Conservation (phyloP, 2,797 vertebrate genomes). For the Rhabdomys pumilio region DNA sequence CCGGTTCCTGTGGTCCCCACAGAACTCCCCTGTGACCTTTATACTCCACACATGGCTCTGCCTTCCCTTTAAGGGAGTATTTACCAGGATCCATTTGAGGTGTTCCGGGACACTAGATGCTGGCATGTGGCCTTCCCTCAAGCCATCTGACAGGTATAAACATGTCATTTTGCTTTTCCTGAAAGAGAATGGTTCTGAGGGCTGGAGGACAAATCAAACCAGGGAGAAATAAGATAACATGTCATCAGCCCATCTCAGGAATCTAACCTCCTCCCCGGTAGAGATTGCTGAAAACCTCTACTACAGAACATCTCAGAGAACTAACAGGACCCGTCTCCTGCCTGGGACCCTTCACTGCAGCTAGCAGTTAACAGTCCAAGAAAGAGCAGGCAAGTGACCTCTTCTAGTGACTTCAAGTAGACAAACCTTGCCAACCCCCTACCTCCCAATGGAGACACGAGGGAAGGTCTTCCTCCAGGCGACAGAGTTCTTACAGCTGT, state of each 20-base stretch:
- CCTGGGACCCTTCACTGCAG: background rate
- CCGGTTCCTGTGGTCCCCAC: fast-evolving
- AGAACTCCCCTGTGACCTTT: background rate
- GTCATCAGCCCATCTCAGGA: background rate
- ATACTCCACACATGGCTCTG: background rate
- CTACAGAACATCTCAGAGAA: background rate
- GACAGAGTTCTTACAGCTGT: background rate
- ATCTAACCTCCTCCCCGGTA: background rate
- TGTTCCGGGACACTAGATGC: constrained; percentile 17
- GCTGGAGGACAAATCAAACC: background rate
- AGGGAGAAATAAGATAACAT: constrained; percentile 31
- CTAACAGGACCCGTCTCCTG: background rate
- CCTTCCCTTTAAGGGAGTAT: background rate
- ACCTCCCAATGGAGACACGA: fast-evolving
- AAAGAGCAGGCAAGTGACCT: background rate
- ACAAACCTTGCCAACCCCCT: background rate
- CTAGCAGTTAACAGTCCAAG: background rate
- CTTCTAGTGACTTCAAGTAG: background rate
- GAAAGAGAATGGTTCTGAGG: constrained; percentile 11
- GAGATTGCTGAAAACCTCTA: background rate
- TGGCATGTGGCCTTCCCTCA: background rate
- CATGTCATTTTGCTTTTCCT: constrained; percentile 52
- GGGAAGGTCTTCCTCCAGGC: background rate
- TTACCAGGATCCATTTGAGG: background rate
- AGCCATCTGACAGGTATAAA: background rate